Conservation (phyloP, 2,797 vertebrate genomes). For the Diplodus sargus region DNA sequence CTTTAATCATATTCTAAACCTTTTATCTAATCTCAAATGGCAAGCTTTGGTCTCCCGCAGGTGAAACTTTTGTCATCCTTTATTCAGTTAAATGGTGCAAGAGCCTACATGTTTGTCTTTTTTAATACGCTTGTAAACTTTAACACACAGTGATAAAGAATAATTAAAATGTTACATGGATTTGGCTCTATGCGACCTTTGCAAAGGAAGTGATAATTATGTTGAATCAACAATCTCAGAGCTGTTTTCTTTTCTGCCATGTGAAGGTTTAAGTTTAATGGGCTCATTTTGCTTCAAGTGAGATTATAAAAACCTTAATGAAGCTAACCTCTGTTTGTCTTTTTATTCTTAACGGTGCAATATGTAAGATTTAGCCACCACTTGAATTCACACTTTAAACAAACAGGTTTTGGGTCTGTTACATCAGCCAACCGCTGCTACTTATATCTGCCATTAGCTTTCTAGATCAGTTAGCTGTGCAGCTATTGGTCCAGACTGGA, state of each 20-base stretch:
- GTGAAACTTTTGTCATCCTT: slow-evolving; percentile 23
- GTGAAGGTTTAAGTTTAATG: slow-evolving; percentile 23
- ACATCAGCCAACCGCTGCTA: no score
- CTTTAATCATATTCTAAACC: slow-evolving; percentile 21
- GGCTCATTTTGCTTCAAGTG: slow-evolving; percentile 27
- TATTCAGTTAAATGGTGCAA: slow-evolving; percentile 15
- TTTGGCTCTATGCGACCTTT: no score
- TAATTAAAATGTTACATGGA: no score
- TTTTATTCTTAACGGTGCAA: slow-evolving; percentile 8
- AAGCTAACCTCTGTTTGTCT: slow-evolving; percentile 29
- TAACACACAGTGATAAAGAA: neutral
- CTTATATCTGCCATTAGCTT: no score
- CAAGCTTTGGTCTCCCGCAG: slow-evolving; percentile 36
- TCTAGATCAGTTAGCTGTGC: no score
- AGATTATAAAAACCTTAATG: slow-evolving; percentile 34
- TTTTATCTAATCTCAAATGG: slow-evolving; percentile 50
- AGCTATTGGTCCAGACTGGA: no score
- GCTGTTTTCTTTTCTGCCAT: slow-evolving; percentile 23
- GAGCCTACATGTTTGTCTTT: slow-evolving; percentile 3
- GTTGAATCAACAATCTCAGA: slow-evolving; percentile 12
- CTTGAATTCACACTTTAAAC: no score
- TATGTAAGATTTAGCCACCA: no score
- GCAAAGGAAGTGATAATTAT: slow-evolving; percentile 14
- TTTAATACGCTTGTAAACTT: slow-evolving; percentile 12
- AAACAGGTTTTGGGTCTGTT: no score